Evolutionary conservation across 2,888 invertebrate genomes (phyloP).

Genomic region (Andrena trimmerana): DNA sequence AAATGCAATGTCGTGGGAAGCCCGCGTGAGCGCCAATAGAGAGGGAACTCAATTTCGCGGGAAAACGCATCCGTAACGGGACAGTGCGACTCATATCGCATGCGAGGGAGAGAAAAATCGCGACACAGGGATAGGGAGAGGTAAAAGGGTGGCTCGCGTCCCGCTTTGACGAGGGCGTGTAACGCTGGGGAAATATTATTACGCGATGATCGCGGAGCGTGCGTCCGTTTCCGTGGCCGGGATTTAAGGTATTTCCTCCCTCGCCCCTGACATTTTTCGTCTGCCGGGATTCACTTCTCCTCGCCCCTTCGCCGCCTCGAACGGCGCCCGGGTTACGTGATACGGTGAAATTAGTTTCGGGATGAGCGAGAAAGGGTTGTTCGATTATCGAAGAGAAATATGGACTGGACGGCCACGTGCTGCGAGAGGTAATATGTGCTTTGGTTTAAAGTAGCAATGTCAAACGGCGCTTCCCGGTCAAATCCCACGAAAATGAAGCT

Average conservation of each 20-base stretch:
- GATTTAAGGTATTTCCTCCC: conserved; percentile 12
- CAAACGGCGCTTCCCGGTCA: no score
- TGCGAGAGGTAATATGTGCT: no score
- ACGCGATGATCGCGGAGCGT: conserved; percentile 31
- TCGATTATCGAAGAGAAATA: background rate
- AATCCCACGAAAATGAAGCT: no score
- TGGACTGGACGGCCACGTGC: no score
- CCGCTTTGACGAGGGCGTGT: background rate
- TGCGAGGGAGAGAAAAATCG: background rate
- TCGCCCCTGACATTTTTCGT: conserved; percentile 3
- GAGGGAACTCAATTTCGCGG: conserved; percentile 44
- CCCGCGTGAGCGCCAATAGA: conserved; percentile 24
- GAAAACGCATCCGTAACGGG: background rate
- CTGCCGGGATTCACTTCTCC: background rate
- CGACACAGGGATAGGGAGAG: background rate
- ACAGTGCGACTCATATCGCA: background rate
- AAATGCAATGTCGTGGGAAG: conserved; percentile 35
- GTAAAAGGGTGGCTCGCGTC: background rate
- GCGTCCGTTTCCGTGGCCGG: conserved; percentile 12
- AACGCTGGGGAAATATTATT: conserved; percentile 26
- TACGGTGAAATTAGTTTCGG: background rate
- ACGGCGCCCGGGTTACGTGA: background rate
- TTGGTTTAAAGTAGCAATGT: no score
- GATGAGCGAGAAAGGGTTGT: background rate
- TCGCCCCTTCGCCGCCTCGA: background rate